Base-by-base conservation (phyloP, 2,113 vertebrate species). In the Psammodynastes pulverulentus region DNA sequence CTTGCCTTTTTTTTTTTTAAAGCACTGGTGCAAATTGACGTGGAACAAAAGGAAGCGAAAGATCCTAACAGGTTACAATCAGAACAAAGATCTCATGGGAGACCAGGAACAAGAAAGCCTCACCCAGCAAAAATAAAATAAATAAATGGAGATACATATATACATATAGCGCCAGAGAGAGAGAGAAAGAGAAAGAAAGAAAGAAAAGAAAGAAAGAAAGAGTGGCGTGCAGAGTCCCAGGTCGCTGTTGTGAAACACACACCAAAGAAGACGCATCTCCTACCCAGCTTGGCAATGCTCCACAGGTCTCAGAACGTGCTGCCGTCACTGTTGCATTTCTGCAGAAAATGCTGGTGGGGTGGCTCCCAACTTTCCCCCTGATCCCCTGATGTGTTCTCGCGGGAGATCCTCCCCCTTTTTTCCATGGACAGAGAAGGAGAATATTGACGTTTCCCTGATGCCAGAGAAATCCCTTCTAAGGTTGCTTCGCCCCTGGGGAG, bases 31-130 rank as follows among this genome's bases (percentile, higher is more conserved):
- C 34, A 39, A 58, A 58, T n/a, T 26, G 46, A 46, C 26, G 4
- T 6, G 5, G 95, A 96, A 96, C 95, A 95, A 91, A 34, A 72
- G 92, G 86, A 46, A 10, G 1, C 58, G 26, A 52, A 94, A 93
- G 91, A 54, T 0, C 5, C 89, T 53, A 23, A 34, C 89, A 29
- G 5, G 34, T 90, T 56, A 2, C 19, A n/a, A 52, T 87, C 92
- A 49, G 93, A 92, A 84, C 88, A 2, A 1, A 93, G 94, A 94
- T 17, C 0, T 26, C 0, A 7, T 24, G 46, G 19, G 58, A 5
- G 58, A 53, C 45, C 72, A 46, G 56, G 29, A 89, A 92, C 26
- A 58, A 89, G 54, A 39, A 52, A 49, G 62, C 86, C n/a, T 8
- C 48, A 23, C 34, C 88, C 29, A 58, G 87, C n/a, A 6, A 19